Percentiles rank a stretch among this genome's conserved stretches.
These are phyloP conservation scores for Ostrea edulis DNA, from an alignment of 1,140 invertebrate species.

Conservation along the genomic window DNA sequence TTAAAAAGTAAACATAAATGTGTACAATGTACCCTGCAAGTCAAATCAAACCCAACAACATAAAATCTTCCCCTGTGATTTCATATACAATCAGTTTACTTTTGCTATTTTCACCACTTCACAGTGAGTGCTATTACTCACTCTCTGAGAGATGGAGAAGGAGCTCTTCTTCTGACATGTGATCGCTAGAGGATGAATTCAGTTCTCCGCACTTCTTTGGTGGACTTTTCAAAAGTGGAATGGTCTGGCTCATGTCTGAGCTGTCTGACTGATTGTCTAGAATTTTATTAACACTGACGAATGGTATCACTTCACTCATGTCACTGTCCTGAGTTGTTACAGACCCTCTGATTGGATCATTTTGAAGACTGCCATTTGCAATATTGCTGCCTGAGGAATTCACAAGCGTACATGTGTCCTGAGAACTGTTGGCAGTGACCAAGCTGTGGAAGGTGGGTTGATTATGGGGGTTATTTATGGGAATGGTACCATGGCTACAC, in stretches of 20 bases:
- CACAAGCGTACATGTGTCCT: background rate
- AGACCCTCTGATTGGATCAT: background rate
- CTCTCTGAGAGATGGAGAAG: conserved; percentile 39
- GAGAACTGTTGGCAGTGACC: conserved; percentile 2
- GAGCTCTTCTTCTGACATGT: conserved; percentile 32
- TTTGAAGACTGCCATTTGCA: conserved; percentile 24
- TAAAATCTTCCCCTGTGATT: too few species aligned
- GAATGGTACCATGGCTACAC: conserved; percentile 14
- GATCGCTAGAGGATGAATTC: conserved; percentile 1
- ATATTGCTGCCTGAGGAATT: background rate
- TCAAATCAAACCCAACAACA: background rate
- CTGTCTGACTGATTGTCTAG: background rate
- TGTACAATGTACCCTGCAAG: background rate
- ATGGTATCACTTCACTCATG: conserved; percentile 44
- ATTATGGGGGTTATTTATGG: background rate
- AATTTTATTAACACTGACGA: conserved; percentile 3
- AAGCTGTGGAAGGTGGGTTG: conserved; percentile 36
- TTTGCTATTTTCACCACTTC: too few species aligned
- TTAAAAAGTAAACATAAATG: background rate
- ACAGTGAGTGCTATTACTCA: background rate
- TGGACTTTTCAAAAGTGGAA: conserved; percentile 17
- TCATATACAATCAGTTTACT: too few species aligned
- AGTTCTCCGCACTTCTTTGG: background rate
- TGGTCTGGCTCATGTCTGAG: conserved; percentile 25
- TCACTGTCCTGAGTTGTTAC: conserved; percentile 12